These are phyloP conservation scores for Choristoneura fumiferana DNA, from an alignment of 1,140 invertebrate species.

Conservation along the genomic window DNA sequence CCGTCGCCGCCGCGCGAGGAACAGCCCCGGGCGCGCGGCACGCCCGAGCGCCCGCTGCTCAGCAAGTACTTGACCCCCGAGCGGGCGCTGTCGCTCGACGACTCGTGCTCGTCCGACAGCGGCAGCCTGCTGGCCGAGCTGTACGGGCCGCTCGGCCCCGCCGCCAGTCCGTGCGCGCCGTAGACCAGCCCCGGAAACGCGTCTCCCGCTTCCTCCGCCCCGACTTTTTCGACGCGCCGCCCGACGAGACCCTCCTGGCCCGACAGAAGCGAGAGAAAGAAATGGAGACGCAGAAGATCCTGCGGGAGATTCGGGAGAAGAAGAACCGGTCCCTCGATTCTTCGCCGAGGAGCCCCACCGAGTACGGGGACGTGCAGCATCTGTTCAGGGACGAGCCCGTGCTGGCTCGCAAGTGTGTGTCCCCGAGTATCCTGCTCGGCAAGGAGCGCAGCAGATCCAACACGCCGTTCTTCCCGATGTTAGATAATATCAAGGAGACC, in stretches of 20 bases:
- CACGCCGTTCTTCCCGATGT: slow-evolving; percentile 72
- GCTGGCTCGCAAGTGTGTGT: slow-evolving; percentile 58
- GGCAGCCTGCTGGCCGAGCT: slow-evolving; percentile 58
- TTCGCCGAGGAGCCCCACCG: slow-evolving; percentile 38
- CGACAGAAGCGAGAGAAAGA: slow-evolving; percentile 85
- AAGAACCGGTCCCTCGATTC: slow-evolving; percentile 69
- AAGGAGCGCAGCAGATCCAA: slow-evolving; percentile 72
- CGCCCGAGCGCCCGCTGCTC: slow-evolving; percentile 77
- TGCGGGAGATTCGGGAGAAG: slow-evolving; percentile 82
- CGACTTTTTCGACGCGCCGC: slow-evolving; percentile 87
- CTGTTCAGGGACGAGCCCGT: slow-evolving; percentile 44
- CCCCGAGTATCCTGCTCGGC: slow-evolving; percentile 51
- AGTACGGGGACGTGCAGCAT: slow-evolving; percentile 34
- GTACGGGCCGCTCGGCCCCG: slow-evolving; percentile 60
- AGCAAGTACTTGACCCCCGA: slow-evolving; percentile 78
- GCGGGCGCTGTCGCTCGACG: slow-evolving; percentile 51
- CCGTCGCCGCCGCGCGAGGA: slow-evolving; percentile 18
- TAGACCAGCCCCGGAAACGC: slow-evolving; percentile 76
- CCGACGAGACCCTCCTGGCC: slow-evolving; percentile 83
- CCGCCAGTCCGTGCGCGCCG: slow-evolving; percentile 62
- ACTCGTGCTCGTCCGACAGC: slow-evolving; percentile 50
- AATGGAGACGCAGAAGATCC: slow-evolving; percentile 81
- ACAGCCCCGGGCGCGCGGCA: slow-evolving; percentile 36
- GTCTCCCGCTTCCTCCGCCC: slow-evolving; percentile 86
- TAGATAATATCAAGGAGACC: slow-evolving; percentile 74